phyloP scores from a whole-genome alignment of 2,797 vertebrate species.

The Thripadectes ignobilis region DNA sequence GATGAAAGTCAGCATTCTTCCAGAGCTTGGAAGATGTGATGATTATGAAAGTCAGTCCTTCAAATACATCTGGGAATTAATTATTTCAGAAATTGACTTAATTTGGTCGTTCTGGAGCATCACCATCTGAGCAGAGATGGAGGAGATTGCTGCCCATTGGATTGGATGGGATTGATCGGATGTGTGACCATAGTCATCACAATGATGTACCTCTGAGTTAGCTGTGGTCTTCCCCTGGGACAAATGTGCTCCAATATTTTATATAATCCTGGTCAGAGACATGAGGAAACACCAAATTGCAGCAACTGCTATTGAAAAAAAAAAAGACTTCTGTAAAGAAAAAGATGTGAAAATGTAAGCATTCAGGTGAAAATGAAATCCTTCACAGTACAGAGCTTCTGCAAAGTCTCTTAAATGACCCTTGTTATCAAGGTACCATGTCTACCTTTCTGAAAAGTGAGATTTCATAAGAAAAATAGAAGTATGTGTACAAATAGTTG shows the following conservation, averaged over 20 bases:
- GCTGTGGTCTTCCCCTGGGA: slow-evolving; percentile 22
- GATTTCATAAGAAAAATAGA: slow-evolving; percentile 79
- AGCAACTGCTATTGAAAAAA: slow-evolving; percentile 70
- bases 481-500: slow-evolving; percentile 76
- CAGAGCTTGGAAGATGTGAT: neutral
- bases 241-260: slow-evolving; percentile 56
- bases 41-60: neutral
- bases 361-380: slow-evolving; percentile 87
- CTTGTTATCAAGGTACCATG: slow-evolving; percentile 82
- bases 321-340: slow-evolving; percentile 73
- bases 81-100: slow-evolving; percentile 9
- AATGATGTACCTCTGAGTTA: neutral
- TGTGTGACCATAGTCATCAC: neutral
- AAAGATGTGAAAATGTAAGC: slow-evolving; percentile 81
- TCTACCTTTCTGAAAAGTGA: slow-evolving; percentile 79
- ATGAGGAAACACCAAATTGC: slow-evolving; percentile 50
- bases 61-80: neutral
- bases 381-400: slow-evolving; percentile 83
- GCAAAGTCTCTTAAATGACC: slow-evolving; percentile 84
- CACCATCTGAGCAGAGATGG: neutral
- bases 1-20: neutral
- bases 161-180: neutral
- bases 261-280: slow-evolving; percentile 63
- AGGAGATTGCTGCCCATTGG: neutral
- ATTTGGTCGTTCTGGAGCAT: neutral